Base-by-base conservation (phyloP, 1,140 invertebrate genomes). In the Bombus consobrinus region DNA sequence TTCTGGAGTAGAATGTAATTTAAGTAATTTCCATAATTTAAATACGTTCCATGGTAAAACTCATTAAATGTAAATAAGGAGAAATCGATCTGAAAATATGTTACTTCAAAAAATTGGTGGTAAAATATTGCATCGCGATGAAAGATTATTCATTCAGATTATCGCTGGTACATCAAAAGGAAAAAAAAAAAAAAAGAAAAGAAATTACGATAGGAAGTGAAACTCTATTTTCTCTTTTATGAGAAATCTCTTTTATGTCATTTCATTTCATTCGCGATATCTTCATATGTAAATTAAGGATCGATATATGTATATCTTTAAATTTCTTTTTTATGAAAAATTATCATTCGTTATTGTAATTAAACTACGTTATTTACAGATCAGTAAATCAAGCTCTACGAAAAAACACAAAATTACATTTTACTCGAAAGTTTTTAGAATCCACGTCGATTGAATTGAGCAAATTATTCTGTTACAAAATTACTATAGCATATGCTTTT, bases 61-160 rank as follows among this genome's bases (percentile, higher is more conserved):
- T 62, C 28, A 62, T 62, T 62, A 62, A 62, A 62, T 62, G 59
- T 62, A 62, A 62, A 62, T 62, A 62, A 62, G 59, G 59, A 62
- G 59, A 62, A 62, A 62, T 62, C 59, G 59, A n/a, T 62, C 59
- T n/a, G 59, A 62, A 62, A 62, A 62, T 62, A 62, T 62, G 59
- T 62, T 62, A 5, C 28, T n/a, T 13, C 3, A 62, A 62, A n/a
- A 62, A 62, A n/a, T 62, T 62, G 28, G 12, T n/a, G 10, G 10
- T 62, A 62, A n/a, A n/a, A 62, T 62, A 62, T 62, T 62, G 59
- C 10, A 4, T n/a, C 12, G 28, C 59, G 59, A 12, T n/a, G 28
- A 62, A 13, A 62, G 59, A 62, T 53, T 22, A 53, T 53, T 53
- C 47, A 22, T 53, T 53, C 47, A 22, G 47, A 53, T 53, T 53